These are phyloP conservation scores for Tenrec ecaudatus DNA, from an alignment of 2,113 vertebrate genomes.

Conservation along the genomic window DNA sequence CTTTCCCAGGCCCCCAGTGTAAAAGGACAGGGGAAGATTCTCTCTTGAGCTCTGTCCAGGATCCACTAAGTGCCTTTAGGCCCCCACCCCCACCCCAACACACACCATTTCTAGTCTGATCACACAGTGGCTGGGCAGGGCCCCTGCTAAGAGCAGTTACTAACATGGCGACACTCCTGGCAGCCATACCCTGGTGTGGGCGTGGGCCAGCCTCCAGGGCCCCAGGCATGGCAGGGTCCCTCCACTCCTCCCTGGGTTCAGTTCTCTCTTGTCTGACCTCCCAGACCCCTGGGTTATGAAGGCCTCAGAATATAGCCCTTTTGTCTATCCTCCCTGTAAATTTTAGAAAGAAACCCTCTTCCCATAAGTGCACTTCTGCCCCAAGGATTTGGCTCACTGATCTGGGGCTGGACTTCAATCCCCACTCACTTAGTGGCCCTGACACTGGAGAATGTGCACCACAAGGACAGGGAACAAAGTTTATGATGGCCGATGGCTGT, in stretches of 20 bases:
- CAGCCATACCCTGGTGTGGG: background rate
- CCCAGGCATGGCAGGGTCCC: background rate
- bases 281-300: background rate
- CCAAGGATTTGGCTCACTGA: background rate
- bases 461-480: conserved; percentile 46
- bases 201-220: background rate
- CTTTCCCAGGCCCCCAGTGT: background rate
- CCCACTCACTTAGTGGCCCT: background rate
- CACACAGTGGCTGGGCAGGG: background rate
- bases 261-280: background rate
- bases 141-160: background rate
- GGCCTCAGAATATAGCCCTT: background rate
- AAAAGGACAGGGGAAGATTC: background rate
- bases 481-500: background rate
- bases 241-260: background rate
- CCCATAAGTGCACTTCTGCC: background rate
- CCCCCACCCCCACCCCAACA: no score
- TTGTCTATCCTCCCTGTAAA: background rate
- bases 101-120: background rate
- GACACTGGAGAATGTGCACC: conserved; percentile 21
- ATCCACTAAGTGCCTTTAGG: background rate
- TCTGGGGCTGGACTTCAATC: background rate
- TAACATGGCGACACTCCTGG: background rate
- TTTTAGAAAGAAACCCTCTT: background rate
- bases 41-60: background rate